Evolutionary conservation across 2,888 invertebrate species (phyloP).

Genomic region (Phaonia tiefii): DNA sequence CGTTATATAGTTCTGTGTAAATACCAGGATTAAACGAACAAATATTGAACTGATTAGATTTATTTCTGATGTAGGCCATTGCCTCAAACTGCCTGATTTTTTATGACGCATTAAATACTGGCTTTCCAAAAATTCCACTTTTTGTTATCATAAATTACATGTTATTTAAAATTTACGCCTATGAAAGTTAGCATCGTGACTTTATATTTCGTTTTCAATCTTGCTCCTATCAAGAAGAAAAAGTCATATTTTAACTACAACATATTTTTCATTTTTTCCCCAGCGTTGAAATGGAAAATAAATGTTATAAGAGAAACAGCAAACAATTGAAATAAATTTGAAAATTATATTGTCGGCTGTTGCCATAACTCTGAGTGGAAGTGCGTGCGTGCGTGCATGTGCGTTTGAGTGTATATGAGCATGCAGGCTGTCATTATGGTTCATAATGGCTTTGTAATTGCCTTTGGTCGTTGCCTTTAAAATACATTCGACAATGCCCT

Average conservation of each 20-base stretch:
- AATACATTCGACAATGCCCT: background rate
- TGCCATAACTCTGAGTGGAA: constrained; percentile 16
- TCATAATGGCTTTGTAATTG: constrained; percentile 55
- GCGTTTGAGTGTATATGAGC: background rate
- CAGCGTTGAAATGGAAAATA: background rate
- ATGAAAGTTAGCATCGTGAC: no score
- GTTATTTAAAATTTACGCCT: background rate
- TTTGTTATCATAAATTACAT: background rate
- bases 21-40: no score
- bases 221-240: background rate
- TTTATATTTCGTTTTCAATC: background rate
- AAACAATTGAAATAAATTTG: constrained; percentile 33
- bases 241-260: constrained; percentile 7
- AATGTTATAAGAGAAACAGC: constrained; percentile 6
- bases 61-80: no score
- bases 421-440: constrained; percentile 14
- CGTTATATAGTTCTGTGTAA: no score
- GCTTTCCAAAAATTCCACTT: background rate
- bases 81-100: no score
- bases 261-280: background rate
- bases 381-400: background rate
- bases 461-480: constrained; percentile 26
- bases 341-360: constrained; percentile 37
- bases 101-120: background rate
- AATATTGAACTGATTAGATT: no score